Evolutionary conservation across 2,888 invertebrate genomes (phyloP), one percentile per base, ranked within the genome.

Genomic region (Nephrocerus scutellatus): DNA sequence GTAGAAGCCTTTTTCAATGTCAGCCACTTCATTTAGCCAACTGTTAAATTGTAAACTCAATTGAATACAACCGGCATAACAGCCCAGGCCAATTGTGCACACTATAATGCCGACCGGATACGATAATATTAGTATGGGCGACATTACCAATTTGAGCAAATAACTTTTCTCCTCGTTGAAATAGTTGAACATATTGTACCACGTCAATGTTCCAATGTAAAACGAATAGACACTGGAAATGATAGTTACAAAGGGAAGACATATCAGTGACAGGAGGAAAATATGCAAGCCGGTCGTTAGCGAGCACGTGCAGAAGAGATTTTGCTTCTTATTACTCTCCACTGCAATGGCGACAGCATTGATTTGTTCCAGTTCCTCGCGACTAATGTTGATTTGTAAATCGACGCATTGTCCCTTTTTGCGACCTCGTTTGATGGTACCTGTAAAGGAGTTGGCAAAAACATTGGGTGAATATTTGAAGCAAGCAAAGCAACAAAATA

Each of bases 1-100:
- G 51, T 80, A 84, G 66, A 84, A 84, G 1, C 84, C 84, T 62
- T 84, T 84, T 54, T 84, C 84, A 56, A 80, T 76, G 63, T 84
- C 84, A 40, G 75, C 74, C 3, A 83, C 75, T 65, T 82, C 81
- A 52, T 77, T 77, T 59, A 75, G 72, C 84, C 84, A 84, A 48
- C 75, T 76, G 21, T 73, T 72, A 42, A 76, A 76, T 53, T 76
- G 78, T 61, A 82, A 76, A 2, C 82, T 82, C 10, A 84, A 61
- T 62, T 84, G 84, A 6, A 74, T 73, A 38, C 80, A 65, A 2
- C 79, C 79, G 29, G 81, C 77, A 62, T 80, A 83, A 21, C 82
- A 33, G 0, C 80, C 82, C 13, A 84, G 59, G 0, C 79, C 78
- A 37, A 82, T 40, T 19, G 80, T 79, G 56, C 79, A 77, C 31